Evolutionary conservation across 2,888 invertebrate species (phyloP).

Genomic region (Eupithecia inturbata): DNA sequence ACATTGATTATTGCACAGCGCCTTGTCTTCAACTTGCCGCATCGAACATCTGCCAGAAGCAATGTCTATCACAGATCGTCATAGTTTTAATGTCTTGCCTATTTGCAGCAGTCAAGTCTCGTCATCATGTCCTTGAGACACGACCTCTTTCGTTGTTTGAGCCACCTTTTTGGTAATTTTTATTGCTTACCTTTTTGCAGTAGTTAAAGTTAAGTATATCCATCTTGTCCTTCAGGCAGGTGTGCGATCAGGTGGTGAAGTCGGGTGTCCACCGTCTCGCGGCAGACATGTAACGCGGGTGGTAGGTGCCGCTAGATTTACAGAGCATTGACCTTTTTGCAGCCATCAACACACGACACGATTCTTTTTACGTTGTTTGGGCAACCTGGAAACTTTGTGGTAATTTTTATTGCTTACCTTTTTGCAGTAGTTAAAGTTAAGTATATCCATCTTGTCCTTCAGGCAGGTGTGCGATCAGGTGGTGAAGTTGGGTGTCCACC

Average conservation of each 20-base stretch:
- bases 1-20: background rate
- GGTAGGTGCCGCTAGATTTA: conserved; percentile 92
- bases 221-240: conserved; percentile 96
- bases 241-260: conserved; percentile 90
- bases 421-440: conserved; percentile 98
- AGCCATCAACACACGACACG: background rate
- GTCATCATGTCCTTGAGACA: conserved; percentile 98
- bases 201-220: conserved; percentile 90
- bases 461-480: conserved; percentile 93
- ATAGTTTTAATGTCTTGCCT: conserved; percentile 83
- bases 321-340: conserved; percentile 80
- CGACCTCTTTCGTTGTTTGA: background rate
- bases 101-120: conserved; percentile 97
- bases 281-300: conserved; percentile 96
- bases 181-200: conserved; percentile 92
- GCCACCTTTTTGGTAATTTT: background rate
- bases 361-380: background rate
- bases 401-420: conserved; percentile 85
- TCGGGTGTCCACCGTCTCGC: conserved; percentile 96
- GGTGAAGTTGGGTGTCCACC: conserved; percentile 95
- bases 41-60: background rate
- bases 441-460: conserved; percentile 97
- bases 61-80: background rate
- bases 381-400: background rate
- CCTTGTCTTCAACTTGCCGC: background rate